These are phyloP conservation scores for Petrocephalus microphthalmus DNA, from an alignment of 2,113 vertebrate genomes.

Conservation along the genomic window DNA sequence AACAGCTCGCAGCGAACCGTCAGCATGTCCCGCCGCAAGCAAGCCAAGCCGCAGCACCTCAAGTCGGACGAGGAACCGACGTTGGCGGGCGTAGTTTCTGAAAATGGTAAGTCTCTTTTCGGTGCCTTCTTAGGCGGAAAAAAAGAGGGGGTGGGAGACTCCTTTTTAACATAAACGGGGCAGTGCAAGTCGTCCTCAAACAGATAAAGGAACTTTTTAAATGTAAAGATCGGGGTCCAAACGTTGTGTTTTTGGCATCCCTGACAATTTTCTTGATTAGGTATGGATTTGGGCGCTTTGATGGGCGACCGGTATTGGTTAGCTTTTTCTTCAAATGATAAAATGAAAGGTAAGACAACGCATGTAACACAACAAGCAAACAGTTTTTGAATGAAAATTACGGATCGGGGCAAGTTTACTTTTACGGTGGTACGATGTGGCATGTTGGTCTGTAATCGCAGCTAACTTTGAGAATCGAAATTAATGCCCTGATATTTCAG, in stretches of 20 bases:
- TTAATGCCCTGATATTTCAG: background rate
- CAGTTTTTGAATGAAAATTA: background rate
- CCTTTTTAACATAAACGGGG: constrained; percentile 18
- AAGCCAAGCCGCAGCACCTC: constrained; percentile 98
- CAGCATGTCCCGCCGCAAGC: constrained; percentile 99
- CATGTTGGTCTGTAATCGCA: background rate
- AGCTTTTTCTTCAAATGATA: background rate
- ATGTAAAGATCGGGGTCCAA: constrained; percentile 6
- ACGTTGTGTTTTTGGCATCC: constrained; percentile 15
- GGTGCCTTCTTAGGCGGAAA: constrained; percentile 25
- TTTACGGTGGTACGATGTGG: background rate
- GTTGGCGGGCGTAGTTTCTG: constrained; percentile 76
- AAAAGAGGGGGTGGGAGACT: constrained; percentile 2
- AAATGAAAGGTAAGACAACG: background rate
- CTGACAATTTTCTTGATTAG: constrained; percentile 16
- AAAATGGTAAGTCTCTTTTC: constrained; percentile 76
- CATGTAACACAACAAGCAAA: background rate
- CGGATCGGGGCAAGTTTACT: background rate
- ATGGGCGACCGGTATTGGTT: background rate
- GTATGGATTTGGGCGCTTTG: background rate
- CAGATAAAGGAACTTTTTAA: constrained; percentile 16
- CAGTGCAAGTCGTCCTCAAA: constrained; percentile 15
- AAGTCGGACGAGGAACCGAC: constrained; percentile 88
- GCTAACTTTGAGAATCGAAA: background rate
- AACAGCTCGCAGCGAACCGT: constrained; percentile 66